Evolutionary conservation across 2,888 invertebrate species (phyloP).

Genomic region (Ophion slaviceki): DNA sequence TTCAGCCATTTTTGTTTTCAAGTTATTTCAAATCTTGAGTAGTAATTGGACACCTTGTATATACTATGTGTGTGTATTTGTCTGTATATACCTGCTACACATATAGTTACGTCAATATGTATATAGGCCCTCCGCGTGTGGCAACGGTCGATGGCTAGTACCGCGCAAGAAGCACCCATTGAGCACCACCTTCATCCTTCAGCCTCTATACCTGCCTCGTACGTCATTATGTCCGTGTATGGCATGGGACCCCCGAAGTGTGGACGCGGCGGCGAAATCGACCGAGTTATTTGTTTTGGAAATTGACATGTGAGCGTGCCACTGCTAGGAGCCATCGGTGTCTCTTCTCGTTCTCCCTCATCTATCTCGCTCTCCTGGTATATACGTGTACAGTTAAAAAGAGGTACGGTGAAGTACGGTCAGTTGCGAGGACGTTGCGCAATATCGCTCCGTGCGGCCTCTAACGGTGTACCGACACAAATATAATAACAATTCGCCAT

Average conservation of each 20-base stretch:
- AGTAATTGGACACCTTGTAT: too few species aligned
- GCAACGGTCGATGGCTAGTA: conserved; percentile 13
- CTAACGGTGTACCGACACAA: conserved; percentile 32
- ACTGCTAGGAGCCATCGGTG: conserved; percentile 35
- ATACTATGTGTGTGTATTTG: too few species aligned
- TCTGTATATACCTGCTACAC: too few species aligned
- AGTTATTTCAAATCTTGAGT: too few species aligned
- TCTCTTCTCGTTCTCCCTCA: not conserved
- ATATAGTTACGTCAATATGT: not conserved
- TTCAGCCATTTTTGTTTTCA: too few species aligned
- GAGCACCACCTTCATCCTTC: conserved; percentile 20
- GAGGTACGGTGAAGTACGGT: conserved; percentile 32
- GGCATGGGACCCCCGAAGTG: conserved; percentile 37
- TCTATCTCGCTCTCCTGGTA: not conserved
- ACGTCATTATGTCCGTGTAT: conserved; percentile 35
- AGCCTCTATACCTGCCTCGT: conserved; percentile 17
- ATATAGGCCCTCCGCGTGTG: not conserved
- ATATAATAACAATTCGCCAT: conserved; percentile 11
- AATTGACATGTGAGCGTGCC: conserved; percentile 63
- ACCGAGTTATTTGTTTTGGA: conserved; percentile 65
- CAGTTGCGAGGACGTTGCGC: conserved; percentile 44
- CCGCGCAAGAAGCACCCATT: conserved; percentile 1
- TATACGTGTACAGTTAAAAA: conserved; percentile 35
- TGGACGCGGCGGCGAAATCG: conserved; percentile 35
- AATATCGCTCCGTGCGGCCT: conserved; percentile 46